Percentiles rank a stretch among this genome's conserved stretches.
These are phyloP conservation scores for Pedetes capensis DNA, from an alignment of 2,113 vertebrate species.

Conservation along the genomic window DNA sequence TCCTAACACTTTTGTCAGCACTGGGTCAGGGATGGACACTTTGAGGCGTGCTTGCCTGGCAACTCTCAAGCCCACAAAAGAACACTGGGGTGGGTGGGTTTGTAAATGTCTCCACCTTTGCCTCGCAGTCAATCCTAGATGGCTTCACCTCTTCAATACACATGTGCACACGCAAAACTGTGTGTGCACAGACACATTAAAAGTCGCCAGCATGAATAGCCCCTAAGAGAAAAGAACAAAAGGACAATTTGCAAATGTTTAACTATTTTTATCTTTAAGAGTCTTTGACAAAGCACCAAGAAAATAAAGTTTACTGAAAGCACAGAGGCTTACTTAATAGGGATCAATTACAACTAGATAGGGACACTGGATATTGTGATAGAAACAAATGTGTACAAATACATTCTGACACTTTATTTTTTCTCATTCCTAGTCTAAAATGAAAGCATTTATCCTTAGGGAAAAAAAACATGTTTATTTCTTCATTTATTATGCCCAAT, in stretches of 20 bases:
- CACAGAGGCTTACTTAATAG: neutral
- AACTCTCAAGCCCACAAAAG: neutral
- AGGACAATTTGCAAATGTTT: neutral
- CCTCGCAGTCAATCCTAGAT: neutral
- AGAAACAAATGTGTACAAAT: neutral
- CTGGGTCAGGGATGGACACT: neutral
- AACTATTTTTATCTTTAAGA: conserved; percentile 46
- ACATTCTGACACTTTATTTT: neutral
- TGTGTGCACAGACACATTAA: neutral
- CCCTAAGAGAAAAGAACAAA: neutral
- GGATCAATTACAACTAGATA: neutral
- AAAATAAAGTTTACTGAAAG: neutral
- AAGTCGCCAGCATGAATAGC: neutral
- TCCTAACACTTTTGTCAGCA: accelerated
- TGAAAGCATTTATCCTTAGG: neutral
- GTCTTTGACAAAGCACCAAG: conserved; percentile 21
- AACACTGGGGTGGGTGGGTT: neutral
- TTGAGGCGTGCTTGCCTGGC: too few species aligned
- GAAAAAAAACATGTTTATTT: neutral
- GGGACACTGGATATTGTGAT: neutral
- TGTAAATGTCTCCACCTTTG: neutral
- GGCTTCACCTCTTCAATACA: neutral
- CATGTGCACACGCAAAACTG: neutral
- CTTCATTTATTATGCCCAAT: neutral
- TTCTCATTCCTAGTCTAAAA: neutral